phyloP scores from a whole-genome alignment of 2,113 vertebrate species.

The Takifugu flavidus region DNA sequence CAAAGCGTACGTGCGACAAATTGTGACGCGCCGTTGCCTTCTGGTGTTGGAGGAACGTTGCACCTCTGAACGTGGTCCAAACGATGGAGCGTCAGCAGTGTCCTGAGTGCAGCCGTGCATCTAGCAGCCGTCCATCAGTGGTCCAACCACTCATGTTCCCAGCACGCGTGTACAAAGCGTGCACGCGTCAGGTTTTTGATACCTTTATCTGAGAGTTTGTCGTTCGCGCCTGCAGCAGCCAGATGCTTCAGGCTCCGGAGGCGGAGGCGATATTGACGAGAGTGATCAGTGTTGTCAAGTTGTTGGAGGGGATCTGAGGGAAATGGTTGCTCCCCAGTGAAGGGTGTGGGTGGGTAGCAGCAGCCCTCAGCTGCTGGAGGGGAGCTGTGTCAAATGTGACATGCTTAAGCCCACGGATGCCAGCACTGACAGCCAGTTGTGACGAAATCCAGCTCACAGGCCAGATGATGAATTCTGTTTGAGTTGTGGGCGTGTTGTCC shows the following conservation, averaged over 20 bases:
- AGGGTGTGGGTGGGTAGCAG: constrained; percentile 46
- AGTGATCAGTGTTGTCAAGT: constrained; percentile 55
- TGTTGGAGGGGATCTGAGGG: constrained; percentile 49
- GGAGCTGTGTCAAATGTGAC: constrained; percentile 56
- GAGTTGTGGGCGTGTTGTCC: constrained; percentile 22
- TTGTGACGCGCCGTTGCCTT: constrained; percentile 20
- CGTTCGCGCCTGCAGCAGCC: constrained; percentile 38
- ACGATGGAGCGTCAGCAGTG: too few species aligned
- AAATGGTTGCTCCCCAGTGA: constrained; percentile 40
- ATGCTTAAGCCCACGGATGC: constrained; percentile 45
- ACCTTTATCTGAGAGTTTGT: constrained; percentile 6
- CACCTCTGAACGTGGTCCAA: too few species aligned
- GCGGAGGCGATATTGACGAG: constrained; percentile 40
- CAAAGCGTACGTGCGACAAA: constrained; percentile 28
- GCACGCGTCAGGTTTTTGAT: constrained; percentile 11
- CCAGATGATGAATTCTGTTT: constrained; percentile 28
- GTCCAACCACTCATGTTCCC: too few species aligned
- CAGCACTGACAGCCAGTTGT: constrained; percentile 48
- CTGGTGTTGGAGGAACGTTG: too few species aligned
- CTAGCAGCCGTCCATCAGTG: too few species aligned
- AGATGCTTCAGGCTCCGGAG: constrained; percentile 19
- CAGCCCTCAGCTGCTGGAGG: constrained; percentile 48
- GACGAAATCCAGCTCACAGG: constrained; percentile 46
- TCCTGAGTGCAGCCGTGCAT: too few species aligned
- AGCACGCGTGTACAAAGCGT: not conserved